Evolutionary conservation across 2,113 vertebrate species (phyloP), one percentile per base, ranked within the genome.

Genomic region (Neolamprologus toae): DNA sequence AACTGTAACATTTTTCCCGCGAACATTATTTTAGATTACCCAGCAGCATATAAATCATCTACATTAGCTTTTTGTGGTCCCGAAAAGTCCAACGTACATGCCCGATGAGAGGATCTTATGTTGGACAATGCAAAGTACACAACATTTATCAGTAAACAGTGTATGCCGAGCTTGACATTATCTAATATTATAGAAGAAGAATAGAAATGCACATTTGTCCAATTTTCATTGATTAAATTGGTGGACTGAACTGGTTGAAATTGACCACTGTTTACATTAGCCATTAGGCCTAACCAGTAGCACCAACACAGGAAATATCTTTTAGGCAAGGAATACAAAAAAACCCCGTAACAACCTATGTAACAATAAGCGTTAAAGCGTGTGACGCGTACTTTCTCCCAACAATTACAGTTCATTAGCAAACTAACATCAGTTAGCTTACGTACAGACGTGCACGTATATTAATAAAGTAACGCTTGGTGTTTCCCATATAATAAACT

Each of bases 321-420:
- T 45, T 45, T 47, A 42, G 3, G 2, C 6, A 10, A 5, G 21
- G 40, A 28, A 17, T 17, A 2, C 4, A 4, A 23, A 14, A 0
- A 6, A 17, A 0, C 0, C 1, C 3, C 33, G 2, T 28, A 47
- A 28, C 14, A 28, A 45, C 42, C 23, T 8, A 45, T 17, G 9
- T 26, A 76, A 76, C 6, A 28, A 28, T 11, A 76, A 11, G 9
- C 23, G 3, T 28, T 12, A 28, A 76, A 28, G 14, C 3, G 23
- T 19, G 42, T 19, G 23, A 8, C 6, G 42, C 71, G 3, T 47
- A 76, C 68, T 76, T 49, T 47, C 23, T 76, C 16, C 71, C 71
- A 71, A 47, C 71, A 28, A 76, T 76, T 49, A 28, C 42, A 76
- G 71, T 45, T 76, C 42, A 47, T 76, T 76, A 28, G 71, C 16